A percentile compares a stretch with the other conserved stretches of the same genome.
phyloP scores from a whole-genome alignment of 2,797 vertebrate species.

The Coilia nasus region DNA sequence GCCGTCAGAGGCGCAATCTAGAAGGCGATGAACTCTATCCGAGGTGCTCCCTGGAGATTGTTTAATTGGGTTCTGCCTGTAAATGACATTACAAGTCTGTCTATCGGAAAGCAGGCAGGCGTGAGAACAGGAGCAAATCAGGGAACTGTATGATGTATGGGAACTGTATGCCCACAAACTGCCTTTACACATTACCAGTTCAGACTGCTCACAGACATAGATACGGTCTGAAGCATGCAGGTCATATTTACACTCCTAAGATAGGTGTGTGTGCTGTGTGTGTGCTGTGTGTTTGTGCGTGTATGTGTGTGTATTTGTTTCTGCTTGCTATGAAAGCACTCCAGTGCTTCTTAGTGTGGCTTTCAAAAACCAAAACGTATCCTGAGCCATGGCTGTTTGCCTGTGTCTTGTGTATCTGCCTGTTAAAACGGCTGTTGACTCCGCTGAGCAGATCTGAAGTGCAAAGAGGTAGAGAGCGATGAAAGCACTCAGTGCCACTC shows the following conservation, averaged over 20 bases:
- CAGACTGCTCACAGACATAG: neutral
- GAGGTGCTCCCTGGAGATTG: neutral
- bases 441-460: neutral
- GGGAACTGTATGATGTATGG: neutral
- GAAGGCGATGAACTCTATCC: neutral
- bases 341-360: neutral
- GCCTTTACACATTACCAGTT: neutral
- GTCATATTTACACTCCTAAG: neutral
- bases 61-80: constrained; percentile 18
- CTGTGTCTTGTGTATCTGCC: neutral
- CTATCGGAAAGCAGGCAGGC: neutral
- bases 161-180: neutral
- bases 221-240: neutral
- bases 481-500: neutral
- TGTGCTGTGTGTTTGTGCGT: neutral
- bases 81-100: neutral
- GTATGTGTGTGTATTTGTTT: neutral
- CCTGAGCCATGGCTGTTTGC: neutral
- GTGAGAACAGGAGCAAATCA: neutral
- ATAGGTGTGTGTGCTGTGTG: neutral
- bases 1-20: neutral
- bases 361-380: neutral
- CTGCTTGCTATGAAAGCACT: neutral
- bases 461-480: neutral
- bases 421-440: neutral